Base-by-base conservation (phyloP, 92 coral and sea anemone genomes). In the Diadumene lineata region DNA sequence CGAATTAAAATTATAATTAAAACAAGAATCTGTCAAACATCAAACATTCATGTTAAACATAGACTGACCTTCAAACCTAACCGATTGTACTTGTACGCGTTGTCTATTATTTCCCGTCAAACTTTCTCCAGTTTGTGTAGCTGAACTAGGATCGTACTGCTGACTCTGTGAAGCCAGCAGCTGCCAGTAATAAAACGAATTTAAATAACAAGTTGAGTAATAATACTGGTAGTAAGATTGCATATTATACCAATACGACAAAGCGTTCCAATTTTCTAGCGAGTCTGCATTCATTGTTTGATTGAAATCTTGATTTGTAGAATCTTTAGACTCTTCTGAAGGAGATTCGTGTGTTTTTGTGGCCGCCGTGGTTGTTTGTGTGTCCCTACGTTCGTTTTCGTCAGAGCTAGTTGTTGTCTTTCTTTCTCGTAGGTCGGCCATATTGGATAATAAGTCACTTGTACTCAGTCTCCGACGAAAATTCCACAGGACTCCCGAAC, bases 141-240 rank as follows among this genome's bases (percentile, higher is more conserved):
- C 60, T 64, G 56, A 0, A 61, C 33, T 24, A 38, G 32, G 17
- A 26, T 38, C 71, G 26, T 28, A 27, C 51, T 86, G 83, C 60
- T 63, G 55, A 23, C 43, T 31, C 6, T 81, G 74, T 4, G 87
- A 81, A 24, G 90, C 81, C 11, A 76, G 16, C 13, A 67, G 61
- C 43, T 86, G 91, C 91, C 91, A 86, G 57, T 86, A 86, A 56
- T 82, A 77, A 34, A 64, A 81, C 73, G 76, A 60, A 43, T 79
- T 83, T 13, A 81, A 22, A 63, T 79, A 87, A 34, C 64, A 79
- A 19, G 75, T 56, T 46, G 75, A 60, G 31, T 83, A 78, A 56
- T 83, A 87, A 68, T 87, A 69, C 33, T 79, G 86, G 53, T 84
- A 82, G 9, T 84, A 83, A 0, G 82, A 74, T 48, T 84, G 85